A percentile compares a stretch with the other conserved stretches of the same genome.
Conservation (phyloP, 2,113 vertebrate species). For the Pandion haliaetus region DNA sequence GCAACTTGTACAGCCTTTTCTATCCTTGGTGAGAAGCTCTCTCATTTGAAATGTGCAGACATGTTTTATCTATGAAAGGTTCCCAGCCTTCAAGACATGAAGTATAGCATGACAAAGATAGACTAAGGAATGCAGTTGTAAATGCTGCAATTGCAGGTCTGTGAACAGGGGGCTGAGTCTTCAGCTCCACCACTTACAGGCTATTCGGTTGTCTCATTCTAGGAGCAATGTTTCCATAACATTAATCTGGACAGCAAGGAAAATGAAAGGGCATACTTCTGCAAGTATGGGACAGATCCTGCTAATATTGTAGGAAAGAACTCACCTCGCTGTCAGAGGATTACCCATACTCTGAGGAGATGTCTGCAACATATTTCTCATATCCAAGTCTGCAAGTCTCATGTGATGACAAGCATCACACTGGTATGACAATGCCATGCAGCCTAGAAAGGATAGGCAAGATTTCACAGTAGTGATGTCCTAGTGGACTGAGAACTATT, state of each 20-base stretch:
- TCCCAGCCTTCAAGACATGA: not conserved
- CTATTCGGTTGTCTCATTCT: not conserved
- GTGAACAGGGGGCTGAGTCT: not conserved
- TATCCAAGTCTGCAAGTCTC: not conserved
- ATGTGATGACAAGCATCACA: not conserved
- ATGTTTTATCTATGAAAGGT: not conserved
- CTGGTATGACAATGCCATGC: not conserved
- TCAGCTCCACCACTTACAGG: not conserved
- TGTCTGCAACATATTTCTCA: not conserved
- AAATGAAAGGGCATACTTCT: not conserved
- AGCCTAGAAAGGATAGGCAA: not conserved
- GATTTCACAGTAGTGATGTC: not conserved
- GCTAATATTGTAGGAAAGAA: not conserved
- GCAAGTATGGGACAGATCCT: not conserved
- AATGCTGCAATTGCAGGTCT: not conserved
- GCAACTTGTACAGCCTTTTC: not conserved
- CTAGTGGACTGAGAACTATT: not conserved
- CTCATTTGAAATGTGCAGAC: not conserved
- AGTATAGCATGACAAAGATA: not conserved
- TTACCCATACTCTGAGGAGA: not conserved
- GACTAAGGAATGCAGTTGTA: not conserved
- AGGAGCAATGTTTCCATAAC: not conserved
- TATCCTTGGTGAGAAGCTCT: not conserved
- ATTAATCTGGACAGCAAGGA: not conserved
- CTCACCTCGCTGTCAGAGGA: not conserved